Conservation (phyloP, 2,888 invertebrate species). For the Imbricaverruca yamaguchii region DNA sequence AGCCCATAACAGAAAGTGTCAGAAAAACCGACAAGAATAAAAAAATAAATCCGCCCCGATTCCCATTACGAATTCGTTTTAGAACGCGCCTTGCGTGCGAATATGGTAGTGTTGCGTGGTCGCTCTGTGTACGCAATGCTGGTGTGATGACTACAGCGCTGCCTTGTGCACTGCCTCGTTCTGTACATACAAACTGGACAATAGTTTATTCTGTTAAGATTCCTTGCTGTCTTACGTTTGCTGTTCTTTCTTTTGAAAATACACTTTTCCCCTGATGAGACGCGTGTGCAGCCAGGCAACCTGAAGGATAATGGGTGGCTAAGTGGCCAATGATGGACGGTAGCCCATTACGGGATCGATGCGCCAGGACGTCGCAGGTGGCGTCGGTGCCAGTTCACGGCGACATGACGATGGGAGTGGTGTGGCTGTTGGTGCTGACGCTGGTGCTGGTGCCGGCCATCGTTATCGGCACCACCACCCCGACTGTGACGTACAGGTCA, state of each 20-base stretch:
- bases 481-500: too few relatives aligned
- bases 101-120: not conserved
- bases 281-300: too few relatives aligned
- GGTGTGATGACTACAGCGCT: too few relatives aligned
- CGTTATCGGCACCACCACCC: too few relatives aligned
- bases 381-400: too few relatives aligned
- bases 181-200: not conserved
- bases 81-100: not conserved
- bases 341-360: too few relatives aligned
- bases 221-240: not conserved
- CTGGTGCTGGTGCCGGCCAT: too few relatives aligned
- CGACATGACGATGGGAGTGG: too few relatives aligned
- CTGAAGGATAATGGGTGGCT: too few relatives aligned
- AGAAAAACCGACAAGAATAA: not conserved
- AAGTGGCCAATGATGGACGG: too few relatives aligned
- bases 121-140: not conserved
- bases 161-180: not conserved
- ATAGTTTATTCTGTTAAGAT: too few relatives aligned
- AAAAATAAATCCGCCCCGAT: not conserved
- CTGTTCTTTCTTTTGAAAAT: constrained; percentile 1
- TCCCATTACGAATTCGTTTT: not conserved
- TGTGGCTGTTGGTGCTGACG: not conserved
- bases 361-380: too few relatives aligned
- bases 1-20: constrained; percentile 7
- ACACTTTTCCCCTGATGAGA: not conserved